phyloP scores from a whole-genome alignment of 2,113 vertebrate species.

The Lagenorhynchus albirostris region DNA sequence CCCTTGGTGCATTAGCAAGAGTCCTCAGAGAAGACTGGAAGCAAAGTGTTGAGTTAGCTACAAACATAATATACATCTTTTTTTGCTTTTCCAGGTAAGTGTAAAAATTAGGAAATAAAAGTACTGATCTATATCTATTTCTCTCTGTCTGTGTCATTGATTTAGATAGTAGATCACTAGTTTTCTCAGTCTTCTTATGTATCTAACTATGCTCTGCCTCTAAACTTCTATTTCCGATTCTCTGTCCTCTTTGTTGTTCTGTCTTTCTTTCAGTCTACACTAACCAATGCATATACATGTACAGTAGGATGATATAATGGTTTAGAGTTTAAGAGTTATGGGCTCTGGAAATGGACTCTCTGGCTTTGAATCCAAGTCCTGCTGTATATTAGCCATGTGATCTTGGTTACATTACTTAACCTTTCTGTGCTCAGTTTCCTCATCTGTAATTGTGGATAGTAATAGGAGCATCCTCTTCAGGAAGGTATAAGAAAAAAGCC shows the following conservation, averaged over 20 bases:
- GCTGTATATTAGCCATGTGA: background rate
- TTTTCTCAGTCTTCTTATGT: background rate
- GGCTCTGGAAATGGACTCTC: background rate
- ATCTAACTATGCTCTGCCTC: background rate
- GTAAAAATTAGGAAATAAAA: background rate
- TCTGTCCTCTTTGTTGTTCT: background rate
- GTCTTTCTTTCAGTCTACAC: background rate
- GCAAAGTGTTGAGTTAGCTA: slow-evolving; percentile 94
- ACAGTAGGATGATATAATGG: background rate
- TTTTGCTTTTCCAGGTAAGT: slow-evolving; percentile 96
- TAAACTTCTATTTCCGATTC: background rate
- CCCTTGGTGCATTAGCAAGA: slow-evolving; percentile 90
- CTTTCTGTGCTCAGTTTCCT: background rate
- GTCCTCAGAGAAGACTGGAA: slow-evolving; percentile 96
- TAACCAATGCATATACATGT: background rate
- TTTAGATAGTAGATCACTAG: background rate
- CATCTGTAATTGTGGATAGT: background rate
- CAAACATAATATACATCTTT: slow-evolving; percentile 94
- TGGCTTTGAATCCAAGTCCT: background rate
- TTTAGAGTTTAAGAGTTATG: background rate
- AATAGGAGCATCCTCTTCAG: background rate
- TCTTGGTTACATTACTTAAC: background rate
- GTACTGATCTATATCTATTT: background rate
- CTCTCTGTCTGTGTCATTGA: background rate
- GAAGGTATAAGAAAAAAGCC: slow-evolving; percentile 2